A percentile compares a stretch with the other conserved stretches of the same genome.
phyloP scores from a whole-genome alignment of 2,888 invertebrate species.

The Hyles lineata region DNA sequence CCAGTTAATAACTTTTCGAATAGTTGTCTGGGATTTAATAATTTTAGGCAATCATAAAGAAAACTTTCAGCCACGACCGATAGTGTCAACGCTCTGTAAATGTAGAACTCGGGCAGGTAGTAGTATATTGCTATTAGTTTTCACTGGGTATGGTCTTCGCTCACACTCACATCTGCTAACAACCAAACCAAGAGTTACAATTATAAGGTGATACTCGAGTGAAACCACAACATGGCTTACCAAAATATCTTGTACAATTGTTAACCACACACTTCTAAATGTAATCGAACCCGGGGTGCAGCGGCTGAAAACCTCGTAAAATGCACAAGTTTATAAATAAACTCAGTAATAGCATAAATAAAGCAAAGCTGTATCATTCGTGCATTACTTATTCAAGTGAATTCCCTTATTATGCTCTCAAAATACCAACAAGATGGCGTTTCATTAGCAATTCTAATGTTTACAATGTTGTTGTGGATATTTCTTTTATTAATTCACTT shows the following conservation, averaged over 20 bases:
- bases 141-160: too few relatives aligned
- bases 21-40: too few relatives aligned
- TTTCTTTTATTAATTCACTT: neutral
- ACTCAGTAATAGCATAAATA: constrained; percentile 10
- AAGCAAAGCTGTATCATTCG: neutral
- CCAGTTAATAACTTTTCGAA: too few relatives aligned
- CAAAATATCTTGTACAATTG: neutral
- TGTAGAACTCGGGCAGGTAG: too few relatives aligned
- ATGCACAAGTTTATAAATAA: neutral
- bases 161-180: too few relatives aligned
- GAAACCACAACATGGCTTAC: neutral
- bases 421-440: neutral
- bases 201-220: neutral
- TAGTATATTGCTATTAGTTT: too few relatives aligned
- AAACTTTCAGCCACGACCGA: too few relatives aligned
- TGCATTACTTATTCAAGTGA: neutral
- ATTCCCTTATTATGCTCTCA: neutral
- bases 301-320: constrained; percentile 8
- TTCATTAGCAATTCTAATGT: constrained; percentile 9
- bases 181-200: too few relatives aligned
- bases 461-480: neutral
- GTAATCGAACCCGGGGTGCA: neutral
- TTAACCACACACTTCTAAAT: too few relatives aligned
- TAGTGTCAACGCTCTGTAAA: too few relatives aligned
- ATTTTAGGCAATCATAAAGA: too few relatives aligned